A percentile compares a stretch with the other conserved stretches of the same genome.
phyloP scores from a whole-genome alignment of 2,797 vertebrate species.

The Pelodytes ibericus region DNA sequence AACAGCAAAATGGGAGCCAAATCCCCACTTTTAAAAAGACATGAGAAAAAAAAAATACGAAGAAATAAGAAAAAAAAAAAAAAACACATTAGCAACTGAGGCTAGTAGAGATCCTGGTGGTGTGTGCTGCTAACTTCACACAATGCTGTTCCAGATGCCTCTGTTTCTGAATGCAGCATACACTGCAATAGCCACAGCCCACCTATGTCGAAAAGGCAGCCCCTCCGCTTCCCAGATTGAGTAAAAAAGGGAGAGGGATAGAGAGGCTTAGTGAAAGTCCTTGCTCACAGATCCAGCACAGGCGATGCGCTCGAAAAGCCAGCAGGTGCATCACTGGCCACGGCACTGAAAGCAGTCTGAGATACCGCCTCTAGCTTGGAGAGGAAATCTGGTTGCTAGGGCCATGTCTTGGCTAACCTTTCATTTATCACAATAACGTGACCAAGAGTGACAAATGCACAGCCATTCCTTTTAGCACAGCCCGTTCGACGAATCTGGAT shows the following conservation, averaged over 20 bases:
- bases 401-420: conserved; percentile 54
- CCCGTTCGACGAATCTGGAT: conserved; percentile 29
- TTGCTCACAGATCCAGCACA: conserved; percentile 55
- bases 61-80: background rate
- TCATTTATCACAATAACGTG: conserved; percentile 52
- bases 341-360: conserved; percentile 54
- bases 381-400: conserved; percentile 42
- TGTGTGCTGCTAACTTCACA: conserved; percentile 64
- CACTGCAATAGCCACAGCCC: conserved; percentile 60
- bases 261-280: conserved; percentile 58
- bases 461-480: conserved; percentile 29
- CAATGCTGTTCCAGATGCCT: conserved; percentile 55
- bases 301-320: conserved; percentile 47
- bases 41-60: background rate
- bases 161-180: conserved; percentile 64
- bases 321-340: conserved; percentile 67
- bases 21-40: conserved; percentile 47
- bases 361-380: conserved; percentile 42
- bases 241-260: conserved; percentile 50
- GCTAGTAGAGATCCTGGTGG: conserved; percentile 52
- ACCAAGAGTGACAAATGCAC: conserved; percentile 42
- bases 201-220: conserved; percentile 52
- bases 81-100: conserved; percentile 50
- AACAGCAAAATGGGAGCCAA: conserved; percentile 58
- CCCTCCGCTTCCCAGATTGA: conserved; percentile 57